These are phyloP conservation scores for Himalopsyche anomala DNA, from an alignment of 2,888 invertebrate species.

Conservation along the genomic window DNA sequence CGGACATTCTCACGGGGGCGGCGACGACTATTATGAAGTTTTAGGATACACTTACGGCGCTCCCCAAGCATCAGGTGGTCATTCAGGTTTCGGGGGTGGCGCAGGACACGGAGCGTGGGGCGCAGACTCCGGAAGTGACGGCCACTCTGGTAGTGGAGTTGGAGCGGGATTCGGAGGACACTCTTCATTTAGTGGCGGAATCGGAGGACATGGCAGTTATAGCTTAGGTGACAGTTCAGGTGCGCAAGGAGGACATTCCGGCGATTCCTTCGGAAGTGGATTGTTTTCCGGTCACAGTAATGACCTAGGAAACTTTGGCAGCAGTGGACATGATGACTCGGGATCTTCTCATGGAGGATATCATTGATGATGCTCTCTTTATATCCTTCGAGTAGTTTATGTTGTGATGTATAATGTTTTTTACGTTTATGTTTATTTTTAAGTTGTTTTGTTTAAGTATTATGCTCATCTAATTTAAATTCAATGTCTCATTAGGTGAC, in stretches of 20 bases:
- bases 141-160: constrained; percentile 61
- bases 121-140: constrained; percentile 69
- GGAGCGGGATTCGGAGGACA: constrained; percentile 58
- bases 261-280: constrained; percentile 56
- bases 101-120: constrained; percentile 73
- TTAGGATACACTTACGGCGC: constrained; percentile 82
- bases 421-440: too few species aligned
- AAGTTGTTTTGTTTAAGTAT: too few species aligned
- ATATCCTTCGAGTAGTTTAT: too few species aligned
- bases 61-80: constrained; percentile 76
- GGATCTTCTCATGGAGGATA: constrained; percentile 44
- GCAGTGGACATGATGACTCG: not conserved
- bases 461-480: too few species aligned
- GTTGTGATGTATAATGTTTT: too few species aligned
- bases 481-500: too few species aligned
- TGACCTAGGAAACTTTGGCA: not conserved
- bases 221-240: not conserved
- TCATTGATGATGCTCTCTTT: not conserved
- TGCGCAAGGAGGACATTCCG: constrained; percentile 44
- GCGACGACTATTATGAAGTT: constrained; percentile 81
- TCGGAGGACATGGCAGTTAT: not conserved
- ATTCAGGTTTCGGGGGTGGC: constrained; percentile 66
- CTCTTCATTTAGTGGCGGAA: not conserved
- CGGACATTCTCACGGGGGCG: constrained; percentile 68
- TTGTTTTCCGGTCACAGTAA: constrained; percentile 19